These are phyloP conservation scores for Microcebus ravelobensis DNA, from an alignment of 2,113 vertebrate genomes.

Conservation along the genomic window DNA sequence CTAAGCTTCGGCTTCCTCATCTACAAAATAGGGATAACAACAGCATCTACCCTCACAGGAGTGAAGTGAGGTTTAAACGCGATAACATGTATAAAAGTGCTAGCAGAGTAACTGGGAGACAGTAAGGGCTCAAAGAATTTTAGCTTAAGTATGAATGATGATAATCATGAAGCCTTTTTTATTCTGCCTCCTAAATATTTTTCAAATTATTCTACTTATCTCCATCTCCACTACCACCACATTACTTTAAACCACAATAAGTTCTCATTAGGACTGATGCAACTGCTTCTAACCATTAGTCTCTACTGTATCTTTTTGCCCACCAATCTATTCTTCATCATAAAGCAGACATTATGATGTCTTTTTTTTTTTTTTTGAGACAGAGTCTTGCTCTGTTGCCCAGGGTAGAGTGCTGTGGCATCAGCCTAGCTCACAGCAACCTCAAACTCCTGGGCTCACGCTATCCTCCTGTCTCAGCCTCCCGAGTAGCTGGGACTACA, in stretches of 20 bases:
- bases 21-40: neutral
- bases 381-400: too few species aligned
- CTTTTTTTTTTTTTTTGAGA: too few species aligned
- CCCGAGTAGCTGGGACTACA: too few species aligned
- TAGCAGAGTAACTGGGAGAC: neutral
- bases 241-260: neutral
- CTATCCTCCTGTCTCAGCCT: too few species aligned
- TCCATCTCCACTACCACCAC: neutral
- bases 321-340: neutral
- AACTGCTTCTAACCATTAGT: neutral
- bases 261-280: neutral
- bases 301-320: neutral
- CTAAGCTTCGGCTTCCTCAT: neutral
- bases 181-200: neutral
- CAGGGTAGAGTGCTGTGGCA: too few species aligned
- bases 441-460: too few species aligned
- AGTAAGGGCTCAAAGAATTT: conserved; percentile 9
- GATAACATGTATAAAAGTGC: neutral
- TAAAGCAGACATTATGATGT: neutral
- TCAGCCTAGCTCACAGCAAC: too few species aligned
- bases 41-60: neutral
- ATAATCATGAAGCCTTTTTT: neutral
- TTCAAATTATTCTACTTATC: neutral
- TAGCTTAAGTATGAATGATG: neutral
- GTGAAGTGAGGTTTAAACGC: neutral